Base-by-base conservation (phyloP, 2,888 invertebrate species). In the Cosmia pyralina region DNA sequence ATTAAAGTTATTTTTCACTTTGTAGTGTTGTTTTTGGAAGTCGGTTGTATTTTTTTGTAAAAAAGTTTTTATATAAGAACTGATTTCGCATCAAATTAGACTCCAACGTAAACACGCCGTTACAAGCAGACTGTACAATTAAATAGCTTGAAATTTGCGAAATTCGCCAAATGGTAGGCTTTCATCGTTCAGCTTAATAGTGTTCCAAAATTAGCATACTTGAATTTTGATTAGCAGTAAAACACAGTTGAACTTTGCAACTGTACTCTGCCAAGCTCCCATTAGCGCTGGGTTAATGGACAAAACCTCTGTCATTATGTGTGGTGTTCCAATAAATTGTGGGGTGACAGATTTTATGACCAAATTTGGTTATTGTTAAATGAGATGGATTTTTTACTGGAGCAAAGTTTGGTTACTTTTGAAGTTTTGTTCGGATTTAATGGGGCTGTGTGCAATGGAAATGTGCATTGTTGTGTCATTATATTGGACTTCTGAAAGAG, bases 201-300 rank as follows among this genome's bases (percentile, higher is more conserved):
- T 90, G 90, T 90, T 91, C 90, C 88, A 88, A 90, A 91, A 94
- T 95, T 95, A 94, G 90, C 95, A 94, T 94, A 94, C 92, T 93
- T 93, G 94, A 94, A 94, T 94, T 94, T 94, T 94, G 93, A 94
- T 94, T 92, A 94, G 93, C 92, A 90, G 90, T 93, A 92, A 92
- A 94, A 93, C 91, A 91, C 91, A 91, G 90, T 84, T 85, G 71
- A 89, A 90, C 87, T 92, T 91, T 88, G 90, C 85, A 86, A 89
- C 87, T 82, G 86, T 84, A 84, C 86, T 88, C 86, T 91, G 90
- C 90, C 89, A 82, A 87, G 81, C 84, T 81, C 78, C 89, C 90
- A 92, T 95, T 94, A 93, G 92, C 84, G 79, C 72, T 41, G 73
- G 81, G 92, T 92, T 94, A 94, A 94, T 94, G 92, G 91, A 90